Evolutionary conservation across 1,140 invertebrate species (phyloP).

Genomic region (Drosophila arawakana): DNA sequence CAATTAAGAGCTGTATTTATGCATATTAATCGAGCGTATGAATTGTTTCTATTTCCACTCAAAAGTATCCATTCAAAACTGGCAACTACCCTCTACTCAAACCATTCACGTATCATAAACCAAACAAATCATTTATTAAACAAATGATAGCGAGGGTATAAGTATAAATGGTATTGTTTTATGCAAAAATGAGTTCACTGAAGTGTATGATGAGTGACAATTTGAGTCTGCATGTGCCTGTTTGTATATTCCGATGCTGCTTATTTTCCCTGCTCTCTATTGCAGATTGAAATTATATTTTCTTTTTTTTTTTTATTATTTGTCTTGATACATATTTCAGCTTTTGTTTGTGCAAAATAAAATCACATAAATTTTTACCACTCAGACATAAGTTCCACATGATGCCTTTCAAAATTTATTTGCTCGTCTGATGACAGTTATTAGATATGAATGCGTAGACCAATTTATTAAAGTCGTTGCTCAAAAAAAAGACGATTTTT

Average conservation of each 20-base stretch:
- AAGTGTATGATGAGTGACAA: constrained; percentile 20
- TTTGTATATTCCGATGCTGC: constrained; percentile 7
- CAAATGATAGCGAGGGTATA: background rate
- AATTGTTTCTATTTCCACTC: background rate
- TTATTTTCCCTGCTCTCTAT: constrained; percentile 1
- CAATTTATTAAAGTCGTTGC: background rate
- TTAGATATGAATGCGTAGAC: constrained; percentile 2
- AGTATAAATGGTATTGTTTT: constrained; percentile 19
- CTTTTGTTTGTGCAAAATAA: constrained; percentile 13
- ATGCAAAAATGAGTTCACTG: constrained; percentile 26
- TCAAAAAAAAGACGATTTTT: background rate
- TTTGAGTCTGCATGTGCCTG: constrained; percentile 18
- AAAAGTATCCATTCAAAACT: background rate
- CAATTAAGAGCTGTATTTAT: constrained; percentile 25
- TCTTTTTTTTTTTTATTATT: background rate
- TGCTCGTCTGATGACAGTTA: constrained; percentile 5
- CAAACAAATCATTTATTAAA: background rate
- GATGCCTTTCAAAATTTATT: background rate
- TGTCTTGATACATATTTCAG: background rate
- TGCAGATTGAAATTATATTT: constrained; percentile 3
- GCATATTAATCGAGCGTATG: constrained; percentile 27
- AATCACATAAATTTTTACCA: constrained; percentile 20
- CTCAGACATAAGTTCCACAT: constrained; percentile 5
- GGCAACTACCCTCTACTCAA: background rate
- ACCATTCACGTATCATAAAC: background rate